Conservation (phyloP, 1,140 invertebrate species). For the Geopemphigus sp. region DNA sequence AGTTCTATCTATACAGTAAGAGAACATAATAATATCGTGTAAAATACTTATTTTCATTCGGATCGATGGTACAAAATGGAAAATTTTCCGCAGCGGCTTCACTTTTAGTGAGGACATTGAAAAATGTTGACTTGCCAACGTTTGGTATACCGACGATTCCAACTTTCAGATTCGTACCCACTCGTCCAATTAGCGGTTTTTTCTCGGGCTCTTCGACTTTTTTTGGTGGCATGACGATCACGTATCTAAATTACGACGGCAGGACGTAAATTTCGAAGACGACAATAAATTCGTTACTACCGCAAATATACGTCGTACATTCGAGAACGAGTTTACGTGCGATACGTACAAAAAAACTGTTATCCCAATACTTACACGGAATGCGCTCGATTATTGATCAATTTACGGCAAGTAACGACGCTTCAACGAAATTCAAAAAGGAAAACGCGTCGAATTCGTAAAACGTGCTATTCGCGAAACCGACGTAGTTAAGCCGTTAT, state of each 20-base stretch:
- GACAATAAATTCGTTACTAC: not conserved
- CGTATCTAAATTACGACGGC: not conserved
- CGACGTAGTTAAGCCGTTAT: not conserved
- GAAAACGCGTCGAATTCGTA: not conserved
- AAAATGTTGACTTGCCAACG: conserved; percentile 99
- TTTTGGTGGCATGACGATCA: conserved; percentile 80
- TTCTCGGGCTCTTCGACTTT: conserved; percentile 86
- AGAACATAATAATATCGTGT: not conserved
- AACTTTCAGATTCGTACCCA: conserved; percentile 96
- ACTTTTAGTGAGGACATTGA: conserved; percentile 97
- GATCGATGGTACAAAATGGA: conserved; percentile 99
- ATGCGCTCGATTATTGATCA: not conserved
- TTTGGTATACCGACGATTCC: conserved; percentile 95
- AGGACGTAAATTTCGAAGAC: not conserved
- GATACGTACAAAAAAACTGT: not conserved
- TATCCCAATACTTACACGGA: conserved; percentile 9
- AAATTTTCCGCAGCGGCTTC: conserved; percentile 96
- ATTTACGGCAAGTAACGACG: not conserved
- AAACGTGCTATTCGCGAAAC: not conserved
- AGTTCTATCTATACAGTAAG: not conserved
- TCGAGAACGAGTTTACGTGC: not conserved
- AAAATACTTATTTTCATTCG: conserved; percentile 98
- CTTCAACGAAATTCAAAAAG: not conserved
- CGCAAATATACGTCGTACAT: not conserved
- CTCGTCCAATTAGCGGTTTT: conserved; percentile 90